Evolutionary conservation across 2,888 invertebrate genomes (phyloP).

Genomic region (Cantharis rufa): DNA sequence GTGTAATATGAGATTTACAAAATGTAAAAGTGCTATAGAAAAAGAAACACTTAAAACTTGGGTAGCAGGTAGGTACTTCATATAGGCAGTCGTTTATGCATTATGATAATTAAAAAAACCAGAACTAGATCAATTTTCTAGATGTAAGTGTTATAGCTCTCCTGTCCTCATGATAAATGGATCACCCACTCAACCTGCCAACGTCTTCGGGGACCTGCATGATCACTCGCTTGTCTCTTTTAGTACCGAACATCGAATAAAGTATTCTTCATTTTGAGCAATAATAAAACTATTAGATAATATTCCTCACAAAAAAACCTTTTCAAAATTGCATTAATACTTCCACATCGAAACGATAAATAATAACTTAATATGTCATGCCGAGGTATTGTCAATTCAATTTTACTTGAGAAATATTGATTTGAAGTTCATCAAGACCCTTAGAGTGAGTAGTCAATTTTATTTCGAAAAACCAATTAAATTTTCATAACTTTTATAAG

Average conservation of each 20-base stretch:
- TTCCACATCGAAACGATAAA: neutral
- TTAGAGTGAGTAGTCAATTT: constrained; percentile 6
- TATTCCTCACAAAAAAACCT: neutral
- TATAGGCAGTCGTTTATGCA: neutral
- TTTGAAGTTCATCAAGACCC: neutral
- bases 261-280: neutral
- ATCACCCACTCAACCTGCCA: constrained; percentile 28
- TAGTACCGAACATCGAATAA: constrained; percentile 14
- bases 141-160: constrained; percentile 22
- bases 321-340: neutral
- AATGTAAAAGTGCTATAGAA: neutral
- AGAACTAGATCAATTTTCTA: constrained; percentile 21
- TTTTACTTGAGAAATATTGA: neutral
- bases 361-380: neutral
- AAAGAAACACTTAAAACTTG: neutral
- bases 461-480: constrained; percentile 15
- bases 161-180: constrained; percentile 28
- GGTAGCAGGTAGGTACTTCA: too few species aligned
- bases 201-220: constrained; percentile 29
- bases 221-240: constrained; percentile 25
- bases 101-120: constrained; percentile 1
- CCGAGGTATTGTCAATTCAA: neutral
- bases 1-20: neutral
- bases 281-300: neutral
- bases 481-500: constrained; percentile 8